Percentiles rank a stretch among this genome's conserved stretches.
Conservation (phyloP, 92 coral and sea anemone genomes). For the Umimayanthus kanabou region DNA sequence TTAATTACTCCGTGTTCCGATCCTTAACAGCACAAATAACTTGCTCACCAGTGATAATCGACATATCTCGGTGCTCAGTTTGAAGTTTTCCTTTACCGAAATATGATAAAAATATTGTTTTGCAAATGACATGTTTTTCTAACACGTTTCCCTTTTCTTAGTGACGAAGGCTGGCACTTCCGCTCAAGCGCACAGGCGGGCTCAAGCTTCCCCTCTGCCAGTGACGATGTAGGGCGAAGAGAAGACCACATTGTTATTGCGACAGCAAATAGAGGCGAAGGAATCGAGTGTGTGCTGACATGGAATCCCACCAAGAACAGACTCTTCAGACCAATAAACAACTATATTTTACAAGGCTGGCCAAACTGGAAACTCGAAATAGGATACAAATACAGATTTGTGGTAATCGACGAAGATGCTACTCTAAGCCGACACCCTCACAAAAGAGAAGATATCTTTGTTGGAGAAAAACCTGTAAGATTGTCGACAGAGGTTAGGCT, state of each 20-base stretch:
- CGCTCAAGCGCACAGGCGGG: not conserved
- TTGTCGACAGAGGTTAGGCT: not conserved
- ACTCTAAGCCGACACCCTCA: not conserved
- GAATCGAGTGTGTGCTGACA: slow-evolving; percentile 3
- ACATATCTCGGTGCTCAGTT: too few relatives aligned
- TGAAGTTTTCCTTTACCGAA: too few relatives aligned
- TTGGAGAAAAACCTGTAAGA: not conserved
- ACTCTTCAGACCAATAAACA: not conserved
- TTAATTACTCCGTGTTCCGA: too few relatives aligned
- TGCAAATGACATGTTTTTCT: too few relatives aligned
- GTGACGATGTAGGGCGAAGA: not conserved
- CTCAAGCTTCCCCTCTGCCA: not conserved
- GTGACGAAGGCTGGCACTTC: not conserved
- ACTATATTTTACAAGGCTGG: not conserved
- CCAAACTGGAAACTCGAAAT: not conserved
- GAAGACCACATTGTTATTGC: slow-evolving; percentile 11
- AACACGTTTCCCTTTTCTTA: too few relatives aligned
- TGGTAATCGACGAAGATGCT: not conserved
- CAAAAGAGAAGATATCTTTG: slow-evolving; percentile 6
- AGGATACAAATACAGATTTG: slow-evolving; percentile 3
- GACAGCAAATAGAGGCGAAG: not conserved
- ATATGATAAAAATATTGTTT: too few relatives aligned
- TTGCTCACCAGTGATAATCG: too few relatives aligned
- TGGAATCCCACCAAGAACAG: not conserved
- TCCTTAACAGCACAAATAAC: too few relatives aligned